Evolutionary conservation across 2,888 invertebrate genomes (phyloP).

Genomic region (Syrphus vitripennis): DNA sequence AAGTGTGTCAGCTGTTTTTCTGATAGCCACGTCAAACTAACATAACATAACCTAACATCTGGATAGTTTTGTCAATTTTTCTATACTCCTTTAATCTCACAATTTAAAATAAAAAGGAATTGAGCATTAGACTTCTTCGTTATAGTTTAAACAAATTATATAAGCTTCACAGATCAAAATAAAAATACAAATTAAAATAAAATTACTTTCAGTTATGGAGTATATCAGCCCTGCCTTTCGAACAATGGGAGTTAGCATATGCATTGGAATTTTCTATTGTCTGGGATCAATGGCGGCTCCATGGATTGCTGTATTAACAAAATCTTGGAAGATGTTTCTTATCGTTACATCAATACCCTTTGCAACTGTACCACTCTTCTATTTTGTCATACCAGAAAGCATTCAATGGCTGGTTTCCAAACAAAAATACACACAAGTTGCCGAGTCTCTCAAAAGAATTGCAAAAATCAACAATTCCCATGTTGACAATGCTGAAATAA

Average conservation of each 20-base stretch:
- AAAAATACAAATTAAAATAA: too few relatives aligned
- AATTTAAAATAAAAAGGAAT: too few relatives aligned
- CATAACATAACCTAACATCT: too few relatives aligned
- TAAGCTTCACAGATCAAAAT: too few relatives aligned
- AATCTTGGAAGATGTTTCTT: slow-evolving; percentile 82
- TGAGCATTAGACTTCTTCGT: too few relatives aligned
- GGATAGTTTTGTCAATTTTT: too few relatives aligned
- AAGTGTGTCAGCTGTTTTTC: too few relatives aligned
- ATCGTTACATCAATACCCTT: slow-evolving; percentile 82
- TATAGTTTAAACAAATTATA: too few relatives aligned
- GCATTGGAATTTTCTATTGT: slow-evolving; percentile 84
- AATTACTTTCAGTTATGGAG: slow-evolving; percentile 82
- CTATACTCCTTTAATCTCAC: too few relatives aligned
- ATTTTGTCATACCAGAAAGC: slow-evolving; percentile 83
- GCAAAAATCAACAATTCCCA: slow-evolving; percentile 82
- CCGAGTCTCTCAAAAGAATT: slow-evolving; percentile 82
- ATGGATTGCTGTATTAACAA: slow-evolving; percentile 81
- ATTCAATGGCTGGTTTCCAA: slow-evolving; percentile 84
- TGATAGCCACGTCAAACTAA: too few relatives aligned
- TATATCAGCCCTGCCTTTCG: slow-evolving; percentile 82
- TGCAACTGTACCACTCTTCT: slow-evolving; percentile 81
- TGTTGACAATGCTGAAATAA: slow-evolving; percentile 78
- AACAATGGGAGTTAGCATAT: slow-evolving; percentile 83
- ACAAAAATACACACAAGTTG: slow-evolving; percentile 82
- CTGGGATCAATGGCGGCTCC: slow-evolving; percentile 82